Evolutionary conservation across 2,888 invertebrate genomes (phyloP).

Genomic region (Anaspis maculata): DNA sequence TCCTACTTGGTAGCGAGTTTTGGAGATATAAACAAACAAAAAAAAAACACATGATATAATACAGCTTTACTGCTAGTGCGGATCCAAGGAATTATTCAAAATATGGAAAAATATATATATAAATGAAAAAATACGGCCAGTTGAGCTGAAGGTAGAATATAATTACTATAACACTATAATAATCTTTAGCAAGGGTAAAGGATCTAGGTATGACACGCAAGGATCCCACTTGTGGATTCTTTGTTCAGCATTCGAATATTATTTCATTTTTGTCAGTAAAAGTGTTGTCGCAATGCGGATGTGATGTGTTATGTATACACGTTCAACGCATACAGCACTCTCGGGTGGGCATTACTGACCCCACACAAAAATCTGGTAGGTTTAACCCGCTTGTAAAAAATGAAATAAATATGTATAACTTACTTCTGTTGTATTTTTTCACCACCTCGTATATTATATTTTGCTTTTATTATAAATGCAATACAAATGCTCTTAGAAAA

Average conservation of each 20-base stretch:
- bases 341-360: too few species aligned
- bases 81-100: constrained; percentile 11
- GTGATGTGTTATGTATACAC: too few species aligned
- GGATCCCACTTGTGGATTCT: constrained; percentile 37
- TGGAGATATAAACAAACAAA: constrained; percentile 27
- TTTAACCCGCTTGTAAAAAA: too few species aligned
- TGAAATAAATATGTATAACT: too few species aligned
- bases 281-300: too few species aligned
- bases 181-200: constrained; percentile 40
- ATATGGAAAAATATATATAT: constrained; percentile 1
- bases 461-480: too few species aligned
- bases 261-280: constrained; percentile 27
- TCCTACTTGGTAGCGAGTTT: constrained; percentile 27
- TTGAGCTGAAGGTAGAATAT: constrained; percentile 32
- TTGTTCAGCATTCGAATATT: constrained; percentile 42
- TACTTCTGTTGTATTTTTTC: too few species aligned
- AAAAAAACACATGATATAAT: constrained; percentile 23
- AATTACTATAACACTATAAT: constrained; percentile 35
- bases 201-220: constrained; percentile 41
- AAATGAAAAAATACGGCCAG: constrained; percentile 13
- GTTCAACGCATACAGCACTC: too few species aligned
- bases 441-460: too few species aligned
- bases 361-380: too few species aligned
- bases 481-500: too few species aligned
- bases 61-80: constrained; percentile 29